Evolutionary conservation across 2,888 invertebrate species (phyloP).

Genomic region (Drosophila anomalata): DNA sequence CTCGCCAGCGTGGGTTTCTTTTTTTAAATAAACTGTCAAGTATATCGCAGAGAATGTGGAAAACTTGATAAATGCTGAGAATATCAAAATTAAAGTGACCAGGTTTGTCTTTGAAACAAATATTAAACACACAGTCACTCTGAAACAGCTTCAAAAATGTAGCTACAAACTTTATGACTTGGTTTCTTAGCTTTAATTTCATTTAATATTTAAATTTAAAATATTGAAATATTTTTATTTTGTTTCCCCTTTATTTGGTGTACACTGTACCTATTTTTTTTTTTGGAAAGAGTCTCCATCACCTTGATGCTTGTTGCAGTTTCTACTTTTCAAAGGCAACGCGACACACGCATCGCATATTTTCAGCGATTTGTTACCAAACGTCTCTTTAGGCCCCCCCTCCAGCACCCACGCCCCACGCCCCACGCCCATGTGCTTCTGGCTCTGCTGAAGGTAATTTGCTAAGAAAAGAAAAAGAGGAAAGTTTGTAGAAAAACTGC

Average conservation of each 20-base stretch:
- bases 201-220: too few species aligned
- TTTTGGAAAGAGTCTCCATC: constrained; percentile 1
- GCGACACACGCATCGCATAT: constrained; percentile 72
- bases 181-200: neutral
- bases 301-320: constrained; percentile 64
- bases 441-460: constrained; percentile 67
- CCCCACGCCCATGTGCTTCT: constrained; percentile 7
- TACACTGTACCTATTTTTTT: constrained; percentile 17
- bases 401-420: neutral
- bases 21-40: neutral
- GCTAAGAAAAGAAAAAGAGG: constrained; percentile 62
- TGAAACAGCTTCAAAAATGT: neutral
- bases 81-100: neutral
- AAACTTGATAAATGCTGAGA: neutral
- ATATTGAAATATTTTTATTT: too few species aligned
- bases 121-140: neutral
- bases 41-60: neutral
- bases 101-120: neutral
- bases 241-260: too few species aligned
- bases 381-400: neutral
- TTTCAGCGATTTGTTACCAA: constrained; percentile 66
- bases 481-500: neutral
- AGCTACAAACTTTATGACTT: neutral
- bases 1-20: constrained; percentile 47
- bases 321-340: constrained; percentile 38